phyloP scores from a whole-genome alignment of 2,113 vertebrate species.

The Strix uralensis region DNA sequence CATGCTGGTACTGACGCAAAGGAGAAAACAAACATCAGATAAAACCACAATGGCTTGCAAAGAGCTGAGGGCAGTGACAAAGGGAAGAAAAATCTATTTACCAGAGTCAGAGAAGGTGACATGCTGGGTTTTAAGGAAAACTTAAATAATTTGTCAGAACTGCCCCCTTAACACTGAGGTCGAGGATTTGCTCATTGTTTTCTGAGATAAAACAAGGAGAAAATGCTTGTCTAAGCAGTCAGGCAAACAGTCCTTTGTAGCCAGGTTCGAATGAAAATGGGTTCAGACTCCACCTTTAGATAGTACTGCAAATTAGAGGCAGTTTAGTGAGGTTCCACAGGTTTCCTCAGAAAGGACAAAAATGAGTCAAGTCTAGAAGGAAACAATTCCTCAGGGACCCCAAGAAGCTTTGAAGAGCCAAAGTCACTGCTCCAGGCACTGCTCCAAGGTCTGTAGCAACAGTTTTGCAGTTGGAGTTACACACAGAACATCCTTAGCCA shows the following conservation, averaged over 20 bases:
- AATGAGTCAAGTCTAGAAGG: not conserved
- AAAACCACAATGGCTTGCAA: not conserved
- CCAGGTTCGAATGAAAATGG: not conserved
- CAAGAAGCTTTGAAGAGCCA: not conserved
- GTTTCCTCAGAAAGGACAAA: not conserved
- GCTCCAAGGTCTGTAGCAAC: not conserved
- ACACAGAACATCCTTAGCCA: not conserved
- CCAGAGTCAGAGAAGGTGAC: not conserved
- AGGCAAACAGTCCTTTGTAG: not conserved
- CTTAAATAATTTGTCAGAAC: not conserved
- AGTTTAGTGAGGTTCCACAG: not conserved
- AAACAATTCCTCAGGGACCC: not conserved
- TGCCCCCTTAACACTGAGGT: not conserved
- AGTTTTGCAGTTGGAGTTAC: not conserved
- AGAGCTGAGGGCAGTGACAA: not conserved
- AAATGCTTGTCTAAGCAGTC: not conserved
- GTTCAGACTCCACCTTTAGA: not conserved
- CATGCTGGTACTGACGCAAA: slow-evolving; percentile 52
- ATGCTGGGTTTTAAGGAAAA: not conserved
- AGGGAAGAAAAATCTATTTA: not conserved
- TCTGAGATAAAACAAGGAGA: not conserved
- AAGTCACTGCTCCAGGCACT: not conserved
- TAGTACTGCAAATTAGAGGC: not conserved
- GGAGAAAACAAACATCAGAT: slow-evolving; percentile 31
- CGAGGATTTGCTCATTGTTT: not conserved